A percentile compares a stretch with the other conserved stretches of the same genome.
These are phyloP conservation scores for Drosophila monieri DNA, from an alignment of 2,888 invertebrate genomes.

Conservation along the genomic window DNA sequence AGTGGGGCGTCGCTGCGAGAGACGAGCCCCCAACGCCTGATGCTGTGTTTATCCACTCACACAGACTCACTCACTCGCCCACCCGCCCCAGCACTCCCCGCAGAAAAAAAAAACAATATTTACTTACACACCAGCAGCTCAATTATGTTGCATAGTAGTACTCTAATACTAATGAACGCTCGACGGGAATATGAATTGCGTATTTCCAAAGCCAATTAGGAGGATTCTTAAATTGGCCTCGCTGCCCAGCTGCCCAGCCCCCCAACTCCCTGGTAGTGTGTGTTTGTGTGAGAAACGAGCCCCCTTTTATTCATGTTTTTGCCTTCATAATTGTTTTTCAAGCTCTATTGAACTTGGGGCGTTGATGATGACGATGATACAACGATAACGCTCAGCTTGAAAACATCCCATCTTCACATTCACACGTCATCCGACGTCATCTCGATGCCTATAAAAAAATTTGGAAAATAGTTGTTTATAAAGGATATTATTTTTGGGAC, in stretches of 20 bases:
- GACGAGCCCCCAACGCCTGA: slow-evolving; percentile 69
- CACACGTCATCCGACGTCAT: slow-evolving; percentile 59
- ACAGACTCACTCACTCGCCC: slow-evolving; percentile 23
- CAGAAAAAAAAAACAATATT: background rate
- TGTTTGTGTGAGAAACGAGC: slow-evolving; percentile 53
- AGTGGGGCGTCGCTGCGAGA: slow-evolving; percentile 49
- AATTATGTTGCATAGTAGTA: slow-evolving; percentile 52
- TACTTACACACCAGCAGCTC: slow-evolving; percentile 8
- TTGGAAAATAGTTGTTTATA: background rate
- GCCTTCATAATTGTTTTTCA: slow-evolving; percentile 66
- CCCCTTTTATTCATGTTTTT: slow-evolving; percentile 42
- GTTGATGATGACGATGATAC: slow-evolving; percentile 55
- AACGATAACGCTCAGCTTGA: slow-evolving; percentile 35
- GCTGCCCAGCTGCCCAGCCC: slow-evolving; percentile 26
- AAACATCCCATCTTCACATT: slow-evolving; percentile 48
- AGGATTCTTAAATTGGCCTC: slow-evolving; percentile 64
- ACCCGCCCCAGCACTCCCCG: slow-evolving; percentile 4
- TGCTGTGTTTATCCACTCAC: slow-evolving; percentile 45
- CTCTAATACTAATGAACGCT: slow-evolving; percentile 29
- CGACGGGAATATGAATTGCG: slow-evolving; percentile 15
- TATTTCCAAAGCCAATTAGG: slow-evolving; percentile 52
- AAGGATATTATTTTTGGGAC: background rate
- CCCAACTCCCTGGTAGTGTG: slow-evolving; percentile 15
- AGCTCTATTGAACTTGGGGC: slow-evolving; percentile 63
- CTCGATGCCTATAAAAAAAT: slow-evolving; percentile 1